Evolutionary conservation across 2,888 invertebrate species (phyloP).

Genomic region (Petrophora chlorosata): DNA sequence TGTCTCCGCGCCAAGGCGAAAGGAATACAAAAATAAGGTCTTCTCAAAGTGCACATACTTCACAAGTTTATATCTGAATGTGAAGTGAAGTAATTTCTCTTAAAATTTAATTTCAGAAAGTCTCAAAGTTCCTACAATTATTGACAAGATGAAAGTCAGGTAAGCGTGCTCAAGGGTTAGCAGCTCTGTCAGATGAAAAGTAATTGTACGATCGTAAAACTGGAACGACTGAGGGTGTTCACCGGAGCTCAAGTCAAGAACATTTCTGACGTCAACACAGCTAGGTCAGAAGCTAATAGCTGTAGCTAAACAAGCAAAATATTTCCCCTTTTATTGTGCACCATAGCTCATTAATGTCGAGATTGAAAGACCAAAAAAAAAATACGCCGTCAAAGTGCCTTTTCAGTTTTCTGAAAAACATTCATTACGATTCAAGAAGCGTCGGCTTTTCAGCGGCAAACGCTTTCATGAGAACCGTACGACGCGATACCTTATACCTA

Average conservation of each 20-base stretch:
- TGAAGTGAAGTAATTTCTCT: too few relatives aligned
- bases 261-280: constrained; percentile 9
- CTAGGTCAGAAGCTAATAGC: constrained; percentile 14
- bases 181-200: background rate
- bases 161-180: too few relatives aligned
- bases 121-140: too few relatives aligned
- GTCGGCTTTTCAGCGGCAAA: constrained; percentile 24
- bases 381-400: constrained; percentile 23
- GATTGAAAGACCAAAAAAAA: constrained; percentile 22
- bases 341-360: constrained; percentile 27
- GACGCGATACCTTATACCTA: constrained; percentile 1
- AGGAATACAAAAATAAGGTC: too few relatives aligned
- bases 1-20: too few relatives aligned
- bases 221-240: background rate
- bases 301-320: constrained; percentile 3
- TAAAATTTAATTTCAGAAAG: too few relatives aligned
- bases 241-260: constrained; percentile 2
- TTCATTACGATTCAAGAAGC: constrained; percentile 40
- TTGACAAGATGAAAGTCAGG: too few relatives aligned
- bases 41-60: too few relatives aligned
- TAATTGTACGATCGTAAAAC: background rate
- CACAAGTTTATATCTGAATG: too few relatives aligned
- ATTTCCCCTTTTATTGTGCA: constrained; percentile 2
- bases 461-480: constrained; percentile 15
- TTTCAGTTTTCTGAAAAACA: constrained; percentile 33